Base-by-base conservation (phyloP, 2,888 invertebrate species). In the Nipponacmea schrenckii region DNA sequence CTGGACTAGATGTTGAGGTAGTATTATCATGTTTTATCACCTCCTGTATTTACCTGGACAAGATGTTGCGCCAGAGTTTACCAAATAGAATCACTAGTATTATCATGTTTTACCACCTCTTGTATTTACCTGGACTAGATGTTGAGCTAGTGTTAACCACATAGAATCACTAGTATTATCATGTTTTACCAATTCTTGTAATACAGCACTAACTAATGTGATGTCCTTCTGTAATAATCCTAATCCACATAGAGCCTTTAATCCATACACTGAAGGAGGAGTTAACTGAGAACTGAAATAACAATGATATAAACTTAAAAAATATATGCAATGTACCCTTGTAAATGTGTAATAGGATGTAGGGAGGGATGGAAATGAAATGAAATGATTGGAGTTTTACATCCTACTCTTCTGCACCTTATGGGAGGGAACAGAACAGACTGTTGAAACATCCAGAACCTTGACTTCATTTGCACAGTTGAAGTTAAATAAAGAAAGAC, bases 221-320 rank as follows among this genome's bases (percentile, higher is more conserved):
- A 91, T 88, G 84, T 96, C 95, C 45, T 91, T 90, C 86, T 94
- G 93, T 17, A 95, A 89, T 74, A 96, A 91, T 17, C 95, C 95
- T 67, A 96, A 89, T 0, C 95, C 92, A 86, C 94, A 94, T 48
- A 94, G 92, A 1, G 95, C 94, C 85, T 94, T 92, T 62, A 95
- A 90, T 68, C 94, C 94, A 87, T 93, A 91, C 63, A 94, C 91
- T 24, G 94, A 93, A 20, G 94, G 93, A 20, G 91, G 90, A 74
- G 90, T 84, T 63, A 90, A 84, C 80, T 91, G 90, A 64, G 90
- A 84, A 24, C 85, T 85, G 70, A 45, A 67, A 69, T 39, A n/a
- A 67, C 48, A 14, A 69, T n/a, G 26, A 24, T 46, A 39, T 31
- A 7, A 17, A 7, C 20, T 20, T 12, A 31, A 8, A 62, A 10